phyloP scores from a whole-genome alignment of 1,140 invertebrate genomes.

The Sweltsa coloradensis region DNA sequence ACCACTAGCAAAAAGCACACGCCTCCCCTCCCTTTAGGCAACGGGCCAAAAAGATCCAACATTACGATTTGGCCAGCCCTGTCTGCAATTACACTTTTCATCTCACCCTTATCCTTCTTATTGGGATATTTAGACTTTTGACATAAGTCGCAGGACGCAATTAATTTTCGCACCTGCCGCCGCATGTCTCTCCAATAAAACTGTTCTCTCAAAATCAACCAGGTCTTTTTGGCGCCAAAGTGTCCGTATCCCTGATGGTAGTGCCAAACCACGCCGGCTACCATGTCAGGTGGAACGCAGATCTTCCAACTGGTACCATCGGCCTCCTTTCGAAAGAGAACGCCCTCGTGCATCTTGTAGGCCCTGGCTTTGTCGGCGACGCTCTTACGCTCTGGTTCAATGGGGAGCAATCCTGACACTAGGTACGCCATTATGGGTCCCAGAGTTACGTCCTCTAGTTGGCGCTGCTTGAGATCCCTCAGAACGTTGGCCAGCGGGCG shows the following conservation, averaged over 20 bases:
- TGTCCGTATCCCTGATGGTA: conserved; percentile 9
- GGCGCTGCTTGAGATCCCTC: background rate
- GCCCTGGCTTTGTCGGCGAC: too few relatives aligned
- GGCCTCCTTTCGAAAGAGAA: too few relatives aligned
- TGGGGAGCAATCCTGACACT: too few relatives aligned
- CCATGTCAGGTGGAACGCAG: too few relatives aligned
- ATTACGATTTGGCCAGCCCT: background rate
- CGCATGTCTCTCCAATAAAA: conserved; percentile 4
- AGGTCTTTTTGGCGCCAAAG: conserved; percentile 4
- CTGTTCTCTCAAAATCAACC: conserved; percentile 1
- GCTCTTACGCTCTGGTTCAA: background rate
- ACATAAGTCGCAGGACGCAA: background rate
- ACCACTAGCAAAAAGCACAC: background rate
- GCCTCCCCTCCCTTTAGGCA: background rate
- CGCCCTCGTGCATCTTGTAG: too few relatives aligned
- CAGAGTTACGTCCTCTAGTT: background rate
- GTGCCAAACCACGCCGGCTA: too few relatives aligned
- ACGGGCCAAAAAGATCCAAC: background rate
- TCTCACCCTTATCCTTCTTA: background rate
- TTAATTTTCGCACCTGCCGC: background rate
- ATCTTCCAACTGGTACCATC: too few relatives aligned
- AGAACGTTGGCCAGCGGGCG: too few relatives aligned
- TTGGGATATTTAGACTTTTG: background rate
- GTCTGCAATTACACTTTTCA: background rate
- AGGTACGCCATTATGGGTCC: too few relatives aligned